Evolutionary conservation across 2,888 invertebrate genomes (phyloP), one percentile per base, ranked within the genome.

Genomic region (Stramonita haemastoma): DNA sequence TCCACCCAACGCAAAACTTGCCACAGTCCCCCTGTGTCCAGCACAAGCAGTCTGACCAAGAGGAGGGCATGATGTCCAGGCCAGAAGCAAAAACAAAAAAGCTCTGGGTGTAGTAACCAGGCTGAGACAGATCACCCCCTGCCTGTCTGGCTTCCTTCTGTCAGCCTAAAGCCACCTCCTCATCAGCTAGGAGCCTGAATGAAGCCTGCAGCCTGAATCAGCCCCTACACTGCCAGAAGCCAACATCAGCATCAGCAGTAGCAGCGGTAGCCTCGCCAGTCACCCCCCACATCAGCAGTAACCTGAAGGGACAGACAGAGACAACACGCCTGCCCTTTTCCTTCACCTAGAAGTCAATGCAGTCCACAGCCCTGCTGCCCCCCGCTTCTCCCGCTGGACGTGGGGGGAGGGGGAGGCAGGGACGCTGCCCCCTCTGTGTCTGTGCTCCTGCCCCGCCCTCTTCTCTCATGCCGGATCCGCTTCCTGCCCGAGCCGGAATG

Each of bases 281-380:
- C 26, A n/a, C 73, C 73, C 29, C 32, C 32, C 11, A 0, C n/a
- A 73, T 11, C 26, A 26, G 73, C 19, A 73, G n/a, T 11, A 22
- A n/a, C 73, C 26, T n/a, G 73, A n/a, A n/a, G 73, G 26, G n/a
- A 26, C 73, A 8, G 26, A 73, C 73, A 26, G 26, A 60, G 8
- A 22, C 70, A n/a, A 70, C 19, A 73, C 73, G n/a, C 29, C 32
- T 79, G 34, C 29, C 11, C n/a, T 26, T 29, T 5, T 46, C 83
- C 29, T 83, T 86, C 86, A 86, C 22, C 86, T 86, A 22, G 86
- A 66, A 86, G 86, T 86, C 66, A 86, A 66, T 32, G 19, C 32
- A 32, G 32, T 66, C 34, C 56, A 86, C 83, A 46, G 46, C 15
- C 15, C 34, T 17, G 32, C 22, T 15, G 34, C 17, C 26, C 26